These are phyloP conservation scores for Glossosoma conforme DNA, from an alignment of 1,140 invertebrate genomes.

Conservation along the genomic window DNA sequence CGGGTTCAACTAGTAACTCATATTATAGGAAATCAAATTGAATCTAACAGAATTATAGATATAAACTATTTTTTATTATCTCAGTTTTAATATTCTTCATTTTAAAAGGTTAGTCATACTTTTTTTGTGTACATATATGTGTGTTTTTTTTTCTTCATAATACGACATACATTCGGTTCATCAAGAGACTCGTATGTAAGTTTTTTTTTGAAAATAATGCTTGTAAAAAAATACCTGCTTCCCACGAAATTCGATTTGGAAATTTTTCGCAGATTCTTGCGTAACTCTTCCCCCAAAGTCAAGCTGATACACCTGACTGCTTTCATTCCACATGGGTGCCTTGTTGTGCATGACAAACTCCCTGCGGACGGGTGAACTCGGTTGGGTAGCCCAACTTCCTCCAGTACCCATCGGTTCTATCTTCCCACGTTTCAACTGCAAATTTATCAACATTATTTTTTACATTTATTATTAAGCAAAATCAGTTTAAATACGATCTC, in stretches of 20 bases:
- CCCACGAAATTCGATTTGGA: constrained; percentile 96
- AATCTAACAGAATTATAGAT: too few relatives aligned
- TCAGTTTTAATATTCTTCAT: too few relatives aligned
- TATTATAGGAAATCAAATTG: too few relatives aligned
- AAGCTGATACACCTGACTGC: constrained; percentile 97
- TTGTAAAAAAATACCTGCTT: constrained; percentile 70
- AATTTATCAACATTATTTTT: too few relatives aligned
- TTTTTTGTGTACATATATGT: too few relatives aligned
- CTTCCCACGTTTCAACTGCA: constrained; percentile 60
- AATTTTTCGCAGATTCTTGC: constrained; percentile 99
- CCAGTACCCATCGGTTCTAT: constrained; percentile 51
- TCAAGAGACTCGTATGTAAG: neutral
- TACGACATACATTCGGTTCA: too few relatives aligned
- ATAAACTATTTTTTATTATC: too few relatives aligned
- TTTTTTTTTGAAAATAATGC: constrained; percentile 1
- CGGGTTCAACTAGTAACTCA: too few relatives aligned
- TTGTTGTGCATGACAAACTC: constrained; percentile 98
- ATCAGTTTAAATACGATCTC: too few relatives aligned
- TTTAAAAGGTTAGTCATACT: too few relatives aligned
- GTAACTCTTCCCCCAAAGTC: constrained; percentile 99
- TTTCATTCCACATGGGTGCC: constrained; percentile 99
- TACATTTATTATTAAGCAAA: too few relatives aligned
- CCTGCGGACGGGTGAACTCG: constrained; percentile 51
- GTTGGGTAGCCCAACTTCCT: constrained; percentile 35
- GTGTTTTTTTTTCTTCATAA: too few relatives aligned